Percentiles rank a stretch among this genome's conserved stretches.
Conservation (phyloP, 1,140 invertebrate genomes). For the Anastatus disparis region DNA sequence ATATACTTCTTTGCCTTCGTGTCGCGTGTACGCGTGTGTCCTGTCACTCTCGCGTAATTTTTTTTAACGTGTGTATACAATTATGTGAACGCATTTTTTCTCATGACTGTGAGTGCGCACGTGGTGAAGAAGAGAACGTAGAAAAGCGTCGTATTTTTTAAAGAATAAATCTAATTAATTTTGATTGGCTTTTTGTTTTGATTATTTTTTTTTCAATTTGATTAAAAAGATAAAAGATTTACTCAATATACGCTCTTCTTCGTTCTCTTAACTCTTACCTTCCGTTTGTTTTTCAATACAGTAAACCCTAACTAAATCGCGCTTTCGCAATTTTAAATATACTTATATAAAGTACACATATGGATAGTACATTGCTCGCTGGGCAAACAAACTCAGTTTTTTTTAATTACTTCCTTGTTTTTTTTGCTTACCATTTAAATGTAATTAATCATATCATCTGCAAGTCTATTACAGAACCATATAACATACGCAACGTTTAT, state of each 20-base stretch:
- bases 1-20: slow-evolving; percentile 12
- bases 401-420: not conserved
- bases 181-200: slow-evolving; percentile 19
- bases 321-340: slow-evolving; percentile 9
- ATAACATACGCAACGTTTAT: not conserved
- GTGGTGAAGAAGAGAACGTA: not conserved
- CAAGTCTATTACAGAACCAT: not conserved
- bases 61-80: not conserved
- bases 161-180: not conserved
- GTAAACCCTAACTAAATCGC: slow-evolving; percentile 16
- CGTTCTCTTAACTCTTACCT: not conserved
- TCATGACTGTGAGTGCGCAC: not conserved
- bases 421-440: slow-evolving; percentile 19
- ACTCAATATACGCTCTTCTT: not conserved
- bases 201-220: not conserved
- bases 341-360: slow-evolving; percentile 4
- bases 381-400: not conserved
- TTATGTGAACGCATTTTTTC: not conserved
- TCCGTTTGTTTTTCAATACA: not conserved
- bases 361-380: slow-evolving; percentile 7
- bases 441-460: not conserved
- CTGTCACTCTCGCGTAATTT: not conserved
- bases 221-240: not conserved
- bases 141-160: not conserved
- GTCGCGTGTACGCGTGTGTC: slow-evolving; percentile 27